phyloP scores from a whole-genome alignment of 2,888 invertebrate genomes.

The Corbicula japonica region DNA sequence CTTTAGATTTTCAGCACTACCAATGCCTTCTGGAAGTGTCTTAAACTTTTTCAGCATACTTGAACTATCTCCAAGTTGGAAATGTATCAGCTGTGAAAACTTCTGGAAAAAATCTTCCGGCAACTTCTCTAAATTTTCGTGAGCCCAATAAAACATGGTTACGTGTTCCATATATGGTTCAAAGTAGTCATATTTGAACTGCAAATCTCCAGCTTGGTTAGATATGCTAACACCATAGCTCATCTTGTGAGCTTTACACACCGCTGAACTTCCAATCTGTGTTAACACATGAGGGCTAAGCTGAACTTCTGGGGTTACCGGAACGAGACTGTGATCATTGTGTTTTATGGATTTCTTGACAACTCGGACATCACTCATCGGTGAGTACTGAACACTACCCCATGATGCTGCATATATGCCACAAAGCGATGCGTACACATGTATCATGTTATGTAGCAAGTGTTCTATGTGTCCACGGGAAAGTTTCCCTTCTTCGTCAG shows the following conservation, averaged over 20 bases:
- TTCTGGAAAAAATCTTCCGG: slow-evolving; percentile 73
- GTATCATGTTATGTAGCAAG: slow-evolving; percentile 58
- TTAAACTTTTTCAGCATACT: slow-evolving; percentile 41
- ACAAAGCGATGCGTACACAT: slow-evolving; percentile 75
- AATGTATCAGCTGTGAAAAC: slow-evolving; percentile 74
- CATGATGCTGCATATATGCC: slow-evolving; percentile 74
- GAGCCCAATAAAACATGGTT: slow-evolving; percentile 67
- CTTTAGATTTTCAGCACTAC: slow-evolving; percentile 66
- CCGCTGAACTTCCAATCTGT: slow-evolving; percentile 26
- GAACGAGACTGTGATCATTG: slow-evolving; percentile 30
- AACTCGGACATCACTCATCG: slow-evolving; percentile 55
- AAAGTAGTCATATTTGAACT: slow-evolving; percentile 69
- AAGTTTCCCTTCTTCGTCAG: slow-evolving; percentile 51
- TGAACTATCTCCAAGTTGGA: slow-evolving; percentile 45
- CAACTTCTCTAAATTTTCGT: slow-evolving; percentile 54
- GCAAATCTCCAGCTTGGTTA: slow-evolving; percentile 20
- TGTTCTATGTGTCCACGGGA: slow-evolving; percentile 50
- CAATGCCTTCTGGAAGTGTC: slow-evolving; percentile 69
- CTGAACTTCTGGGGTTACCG: not conserved
- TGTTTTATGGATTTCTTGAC: slow-evolving; percentile 61
- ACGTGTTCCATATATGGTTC: slow-evolving; percentile 76
- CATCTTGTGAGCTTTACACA: slow-evolving; percentile 69
- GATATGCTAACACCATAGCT: slow-evolving; percentile 36
- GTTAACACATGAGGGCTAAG: slow-evolving; percentile 55
- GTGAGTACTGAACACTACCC: slow-evolving; percentile 72